Conservation (phyloP, 2,888 invertebrate genomes). For the Lutraria lutraria region DNA sequence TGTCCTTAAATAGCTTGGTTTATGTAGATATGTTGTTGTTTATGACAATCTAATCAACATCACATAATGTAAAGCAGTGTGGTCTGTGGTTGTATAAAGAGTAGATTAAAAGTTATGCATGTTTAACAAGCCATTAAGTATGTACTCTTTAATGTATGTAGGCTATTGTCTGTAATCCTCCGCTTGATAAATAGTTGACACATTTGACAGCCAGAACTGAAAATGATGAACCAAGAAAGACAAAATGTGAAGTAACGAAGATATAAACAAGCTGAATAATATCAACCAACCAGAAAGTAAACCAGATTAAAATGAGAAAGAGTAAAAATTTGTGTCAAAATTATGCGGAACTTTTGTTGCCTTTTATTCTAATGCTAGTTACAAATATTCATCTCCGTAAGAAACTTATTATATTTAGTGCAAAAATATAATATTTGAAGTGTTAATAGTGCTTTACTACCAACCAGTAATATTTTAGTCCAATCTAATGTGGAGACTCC, state of each 20-base stretch:
- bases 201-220: neutral
- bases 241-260: neutral
- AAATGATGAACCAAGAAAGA: neutral
- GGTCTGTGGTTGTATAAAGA: neutral
- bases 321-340: too few species aligned
- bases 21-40: conserved; percentile 3
- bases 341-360: too few species aligned
- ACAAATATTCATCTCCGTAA: too few species aligned
- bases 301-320: neutral
- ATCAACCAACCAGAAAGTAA: neutral
- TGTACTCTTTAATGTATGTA: neutral
- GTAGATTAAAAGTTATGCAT: neutral
- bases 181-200: conserved; percentile 1
- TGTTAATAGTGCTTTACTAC: too few species aligned
- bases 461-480: too few species aligned
- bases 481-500: too few species aligned
- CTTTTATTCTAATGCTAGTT: too few species aligned
- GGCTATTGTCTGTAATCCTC: conserved; percentile 1
- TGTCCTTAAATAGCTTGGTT: conserved; percentile 24
- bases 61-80: neutral
- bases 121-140: neutral
- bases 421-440: too few species aligned
- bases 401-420: too few species aligned
- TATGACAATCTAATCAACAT: conserved; percentile 15
- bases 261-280: neutral